Evolutionary conservation across 1,140 invertebrate genomes (phyloP).

Genomic region (Magallana gigas): DNA sequence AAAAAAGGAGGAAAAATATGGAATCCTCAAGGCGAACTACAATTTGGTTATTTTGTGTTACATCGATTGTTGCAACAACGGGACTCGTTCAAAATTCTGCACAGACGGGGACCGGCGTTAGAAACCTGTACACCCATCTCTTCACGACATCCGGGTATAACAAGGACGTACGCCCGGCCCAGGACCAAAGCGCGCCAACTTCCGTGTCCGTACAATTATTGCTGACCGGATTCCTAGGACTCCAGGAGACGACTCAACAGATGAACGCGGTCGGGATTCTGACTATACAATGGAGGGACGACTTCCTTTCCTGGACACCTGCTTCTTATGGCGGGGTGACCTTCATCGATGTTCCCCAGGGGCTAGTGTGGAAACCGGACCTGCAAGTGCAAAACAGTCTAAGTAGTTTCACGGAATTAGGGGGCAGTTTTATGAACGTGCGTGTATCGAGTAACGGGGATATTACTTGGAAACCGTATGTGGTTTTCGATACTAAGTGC

Average conservation of each 20-base stretch:
- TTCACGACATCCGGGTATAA: constrained; percentile 47
- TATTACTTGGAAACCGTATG: constrained; percentile 37
- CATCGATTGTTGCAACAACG: background rate
- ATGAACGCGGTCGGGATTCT: constrained; percentile 41
- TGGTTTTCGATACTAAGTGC: constrained; percentile 52
- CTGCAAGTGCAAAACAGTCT: constrained; percentile 48
- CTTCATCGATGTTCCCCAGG: constrained; percentile 35
- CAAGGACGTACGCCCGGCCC: constrained; percentile 1
- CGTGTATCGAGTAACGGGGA: background rate
- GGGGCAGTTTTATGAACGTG: constrained; percentile 28
- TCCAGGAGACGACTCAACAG: constrained; percentile 45
- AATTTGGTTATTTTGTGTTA: too few relatives aligned
- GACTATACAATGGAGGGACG: constrained; percentile 42
- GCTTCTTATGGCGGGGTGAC: constrained; percentile 8
- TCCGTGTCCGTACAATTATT: background rate
- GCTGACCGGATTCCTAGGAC: background rate
- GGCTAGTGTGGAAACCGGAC: constrained; percentile 51
- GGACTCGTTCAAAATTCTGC: background rate
- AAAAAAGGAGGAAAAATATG: too few relatives aligned
- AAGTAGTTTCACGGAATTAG: constrained; percentile 42
- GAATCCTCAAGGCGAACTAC: too few relatives aligned
- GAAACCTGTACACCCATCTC: constrained; percentile 20
- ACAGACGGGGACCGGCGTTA: constrained; percentile 22
- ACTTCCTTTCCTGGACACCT: constrained; percentile 43
- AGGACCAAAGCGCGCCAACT: background rate